Percentiles rank a stretch among this genome's conserved stretches.
phyloP scores from a whole-genome alignment of 2,113 vertebrate species.

The Ahaetulla prasina region DNA sequence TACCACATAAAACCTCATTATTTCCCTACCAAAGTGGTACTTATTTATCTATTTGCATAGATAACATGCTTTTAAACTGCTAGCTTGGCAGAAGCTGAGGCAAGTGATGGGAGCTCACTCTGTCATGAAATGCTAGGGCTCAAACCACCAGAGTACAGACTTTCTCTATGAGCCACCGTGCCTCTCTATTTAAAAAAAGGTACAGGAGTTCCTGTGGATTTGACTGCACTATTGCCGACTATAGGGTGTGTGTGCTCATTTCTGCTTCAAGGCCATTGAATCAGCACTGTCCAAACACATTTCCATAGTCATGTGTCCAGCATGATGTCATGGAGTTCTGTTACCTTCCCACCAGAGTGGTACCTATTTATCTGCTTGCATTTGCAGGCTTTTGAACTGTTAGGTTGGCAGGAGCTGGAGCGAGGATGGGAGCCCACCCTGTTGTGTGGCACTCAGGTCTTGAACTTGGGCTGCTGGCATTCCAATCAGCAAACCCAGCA shows the following conservation, averaged over 20 bases:
- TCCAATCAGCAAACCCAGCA: no score
- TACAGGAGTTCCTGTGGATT: background rate
- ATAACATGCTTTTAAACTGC: background rate
- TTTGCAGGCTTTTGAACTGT: background rate
- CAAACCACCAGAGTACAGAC: background rate
- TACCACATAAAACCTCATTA: background rate
- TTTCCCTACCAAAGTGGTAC: background rate
- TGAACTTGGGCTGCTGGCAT: no score
- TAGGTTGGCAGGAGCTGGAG: background rate
- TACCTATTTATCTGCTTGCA: background rate
- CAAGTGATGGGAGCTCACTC: no score
- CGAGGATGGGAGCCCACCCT: background rate
- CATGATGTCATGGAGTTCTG: background rate
- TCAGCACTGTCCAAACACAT: background rate
- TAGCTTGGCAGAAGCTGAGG: background rate
- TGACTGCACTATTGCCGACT: background rate
- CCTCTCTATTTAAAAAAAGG: background rate
- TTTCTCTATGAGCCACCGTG: background rate
- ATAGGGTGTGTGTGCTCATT: background rate
- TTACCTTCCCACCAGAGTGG: background rate
- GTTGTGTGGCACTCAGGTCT: no score
- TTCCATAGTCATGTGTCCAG: background rate
- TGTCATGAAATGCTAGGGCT: no score
- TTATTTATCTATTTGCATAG: background rate
- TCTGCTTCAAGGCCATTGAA: background rate